phyloP scores from a whole-genome alignment of 64 coral and sea anemone genomes.

The Actinia tenebrosa region DNA sequence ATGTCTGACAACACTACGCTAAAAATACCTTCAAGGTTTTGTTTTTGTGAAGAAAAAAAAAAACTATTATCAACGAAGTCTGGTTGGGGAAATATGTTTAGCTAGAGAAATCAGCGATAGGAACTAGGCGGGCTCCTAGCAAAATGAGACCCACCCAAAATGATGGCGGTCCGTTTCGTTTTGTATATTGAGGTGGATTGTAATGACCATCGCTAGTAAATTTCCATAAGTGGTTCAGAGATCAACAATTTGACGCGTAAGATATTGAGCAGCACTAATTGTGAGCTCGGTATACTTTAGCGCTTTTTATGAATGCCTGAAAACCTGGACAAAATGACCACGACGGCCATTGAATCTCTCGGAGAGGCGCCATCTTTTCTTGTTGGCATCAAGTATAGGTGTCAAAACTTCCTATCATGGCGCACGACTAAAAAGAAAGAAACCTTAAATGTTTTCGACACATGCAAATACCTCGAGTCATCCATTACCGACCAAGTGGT shows the following conservation, averaged over 20 bases:
- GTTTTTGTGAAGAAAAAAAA: not conserved
- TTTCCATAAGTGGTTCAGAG: not conserved
- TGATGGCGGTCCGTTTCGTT: not conserved
- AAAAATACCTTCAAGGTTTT: not conserved
- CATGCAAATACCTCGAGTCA: not conserved
- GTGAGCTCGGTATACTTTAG: not conserved
- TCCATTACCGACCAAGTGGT: not conserved
- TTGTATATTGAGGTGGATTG: not conserved
- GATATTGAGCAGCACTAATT: not conserved
- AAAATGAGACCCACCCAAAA: not conserved
- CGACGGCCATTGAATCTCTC: not conserved
- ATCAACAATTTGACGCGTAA: not conserved
- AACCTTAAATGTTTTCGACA: conserved; percentile 3
- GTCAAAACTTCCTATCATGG: not conserved
- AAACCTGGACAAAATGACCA: conserved; percentile 7
- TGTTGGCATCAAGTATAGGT: not conserved
- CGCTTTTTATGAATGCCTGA: not conserved
- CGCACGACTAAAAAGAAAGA: not conserved
- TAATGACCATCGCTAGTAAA: not conserved
- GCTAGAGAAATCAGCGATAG: not conserved
- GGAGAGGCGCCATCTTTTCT: not conserved
- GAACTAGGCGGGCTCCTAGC: not conserved
- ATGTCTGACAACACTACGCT: not conserved
- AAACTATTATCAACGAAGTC: not conserved
- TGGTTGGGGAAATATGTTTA: not conserved